Evolutionary conservation across 2,113 vertebrate genomes (phyloP), one percentile per base, ranked within the genome.

Genomic region (Aptenodytes patagonicus): DNA sequence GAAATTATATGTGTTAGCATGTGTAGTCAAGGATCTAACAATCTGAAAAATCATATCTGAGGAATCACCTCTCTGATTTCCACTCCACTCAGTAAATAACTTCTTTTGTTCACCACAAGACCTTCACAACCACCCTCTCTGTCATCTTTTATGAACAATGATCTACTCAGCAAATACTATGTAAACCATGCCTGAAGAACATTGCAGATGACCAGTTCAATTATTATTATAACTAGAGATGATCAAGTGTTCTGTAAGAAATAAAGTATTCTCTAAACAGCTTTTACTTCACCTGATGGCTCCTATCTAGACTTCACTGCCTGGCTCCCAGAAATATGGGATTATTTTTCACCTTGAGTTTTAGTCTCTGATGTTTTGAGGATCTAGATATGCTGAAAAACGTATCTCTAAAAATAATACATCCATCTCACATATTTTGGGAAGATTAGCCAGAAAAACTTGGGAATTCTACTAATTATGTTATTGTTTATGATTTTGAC

Each of bases 281-380:
- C 24, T 69, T 91, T 95, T 75, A 46, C 11, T 54, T 79, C 0
- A 7, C 32, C 11, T 75, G 28, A 38, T 79, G 73, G 36, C 20
- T 87, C 16, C 28, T 69, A 24, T 51, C 57, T 82, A 79, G n/a
- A 29, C 13, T 81, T 94, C 34, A 49, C 11, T 52, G 11, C 32
- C 9, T 25, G 15, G 2, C 3, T 76, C 14, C 6, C 14, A 75
- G 51, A 84, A 84, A 72, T 24, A 64, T 0, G 0, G 13, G 17
- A 44, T 60, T 87, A 29, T 79, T 90, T 87, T 85, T 82, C 36
- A 58, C 8, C 8, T 47, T 77, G 13, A 66, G 12, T 66, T 83
- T 92, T 54, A 70, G 25, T 69, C 16, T 83, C 10, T n/a, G 25
- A 40, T 54, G 12, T 70, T 83, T 44, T 89, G 60, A 91, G 44